Evolutionary conservation across 2,888 invertebrate species (phyloP), one percentile per base, ranked within the genome.

Genomic region (Autographa gamma): DNA sequence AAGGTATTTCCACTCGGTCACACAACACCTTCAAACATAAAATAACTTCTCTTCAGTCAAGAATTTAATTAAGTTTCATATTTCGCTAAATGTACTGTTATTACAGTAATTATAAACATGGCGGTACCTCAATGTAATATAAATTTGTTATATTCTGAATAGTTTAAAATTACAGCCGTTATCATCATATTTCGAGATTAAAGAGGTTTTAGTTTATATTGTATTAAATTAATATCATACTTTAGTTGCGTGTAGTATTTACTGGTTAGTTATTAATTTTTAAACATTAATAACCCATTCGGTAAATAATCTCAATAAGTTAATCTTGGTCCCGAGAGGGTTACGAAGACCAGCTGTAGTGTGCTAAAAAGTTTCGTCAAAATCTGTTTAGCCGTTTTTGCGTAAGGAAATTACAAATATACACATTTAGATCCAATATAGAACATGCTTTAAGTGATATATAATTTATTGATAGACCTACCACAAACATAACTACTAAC

Each of bases 61-160:
- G 82, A 79, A 76, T 79, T 71, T 79, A 76, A 80, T 82, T 68
- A 80, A 69, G 71, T 71, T 68, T 80, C 71, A 71, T 69, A 77
- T 77, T 80, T 69, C 60, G 54, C 48, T 60, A 54, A 77, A 74
- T 73, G 60, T 69, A 66, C 31, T 25, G 73, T 81, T 75, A 66
- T 69, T 80, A 69, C 14, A 74, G 66, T 65, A 69, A 77, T 80
- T 74, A 62, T 58, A 74, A 56, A 60, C 8, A 52, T 7, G 7
- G 18, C 16, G 43, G 77, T 71, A 60, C 77, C 77, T 60, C 38
- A n/a, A 75, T 19, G 18, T 18, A 54, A 1, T 52, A 31, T 64
- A 56, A 14, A 52, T 18, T 63, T 69, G 14, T 32, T 59, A 41
- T 59, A 19, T 9, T 25, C 66, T 41, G 3, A 58, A 66, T 61